Evolutionary conservation across 2,113 vertebrate species (phyloP).

Genomic region (Onychostoma macrolepis): DNA sequence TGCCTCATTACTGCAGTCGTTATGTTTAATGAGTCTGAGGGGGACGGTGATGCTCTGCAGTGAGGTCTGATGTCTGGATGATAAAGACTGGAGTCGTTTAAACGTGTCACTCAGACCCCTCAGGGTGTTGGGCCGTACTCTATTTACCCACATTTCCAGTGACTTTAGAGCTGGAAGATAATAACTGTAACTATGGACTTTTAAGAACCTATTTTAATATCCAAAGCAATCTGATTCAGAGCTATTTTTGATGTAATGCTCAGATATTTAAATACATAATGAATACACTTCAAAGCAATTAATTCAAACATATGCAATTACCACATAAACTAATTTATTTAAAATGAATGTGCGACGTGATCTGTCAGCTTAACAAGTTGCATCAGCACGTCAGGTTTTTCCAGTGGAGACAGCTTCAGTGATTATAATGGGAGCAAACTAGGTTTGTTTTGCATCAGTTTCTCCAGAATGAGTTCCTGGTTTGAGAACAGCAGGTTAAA

Average conservation of each 20-base stretch:
- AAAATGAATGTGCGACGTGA: no score
- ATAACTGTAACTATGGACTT: background rate
- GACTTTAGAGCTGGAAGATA: background rate
- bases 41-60: background rate
- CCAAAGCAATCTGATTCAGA: background rate
- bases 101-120: background rate
- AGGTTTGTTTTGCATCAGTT: background rate
- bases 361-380: background rate
- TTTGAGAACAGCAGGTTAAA: background rate
- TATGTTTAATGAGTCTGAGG: slow-evolving; percentile 29
- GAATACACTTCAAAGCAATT: background rate
- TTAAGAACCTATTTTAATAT: background rate
- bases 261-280: background rate
- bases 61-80: background rate
- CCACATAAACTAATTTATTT: no score
- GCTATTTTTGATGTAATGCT: background rate
- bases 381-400: background rate
- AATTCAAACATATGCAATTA: background rate
- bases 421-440: background rate
- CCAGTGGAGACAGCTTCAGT: background rate
- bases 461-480: background rate
- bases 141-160: background rate
- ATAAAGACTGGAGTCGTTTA: background rate
- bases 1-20: slow-evolving; percentile 16
- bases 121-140: background rate